Evolutionary conservation across 2,888 invertebrate genomes (phyloP).

Genomic region (Ypsolopha scabrella): DNA sequence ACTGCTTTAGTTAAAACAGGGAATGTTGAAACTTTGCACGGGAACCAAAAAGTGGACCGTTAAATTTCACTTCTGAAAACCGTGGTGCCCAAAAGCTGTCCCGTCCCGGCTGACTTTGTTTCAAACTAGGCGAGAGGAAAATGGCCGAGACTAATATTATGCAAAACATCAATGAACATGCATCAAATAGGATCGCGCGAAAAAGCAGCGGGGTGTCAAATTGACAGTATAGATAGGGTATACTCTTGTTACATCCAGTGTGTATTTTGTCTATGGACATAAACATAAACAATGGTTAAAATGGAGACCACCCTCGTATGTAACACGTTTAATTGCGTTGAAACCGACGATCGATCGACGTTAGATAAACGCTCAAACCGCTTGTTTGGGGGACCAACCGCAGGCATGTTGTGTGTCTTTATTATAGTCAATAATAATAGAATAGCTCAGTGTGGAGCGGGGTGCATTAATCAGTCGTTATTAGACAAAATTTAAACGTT

Average conservation of each 20-base stretch:
- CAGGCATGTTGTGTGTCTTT: constrained; percentile 36
- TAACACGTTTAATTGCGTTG: constrained; percentile 38
- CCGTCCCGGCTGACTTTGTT: constrained; percentile 20
- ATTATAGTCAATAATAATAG: constrained; percentile 36
- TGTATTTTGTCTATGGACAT: constrained; percentile 8
- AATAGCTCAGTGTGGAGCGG: constrained; percentile 27
- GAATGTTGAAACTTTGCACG: constrained; percentile 14
- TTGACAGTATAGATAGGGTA: too few species aligned
- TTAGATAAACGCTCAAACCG: constrained; percentile 33
- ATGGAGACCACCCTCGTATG: constrained; percentile 23
- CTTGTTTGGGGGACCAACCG: constrained; percentile 33
- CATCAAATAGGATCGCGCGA: constrained; percentile 3
- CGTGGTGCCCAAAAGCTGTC: constrained; percentile 7
- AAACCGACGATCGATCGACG: constrained; percentile 39
- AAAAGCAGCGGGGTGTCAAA: constrained; percentile 3
- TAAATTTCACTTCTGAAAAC: constrained; percentile 19
- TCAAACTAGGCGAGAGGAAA: constrained; percentile 13
- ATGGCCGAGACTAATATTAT: constrained; percentile 20
- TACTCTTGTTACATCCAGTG: background rate
- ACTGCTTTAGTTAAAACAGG: constrained; percentile 10
- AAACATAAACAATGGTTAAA: constrained; percentile 13
- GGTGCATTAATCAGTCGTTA: constrained; percentile 21
- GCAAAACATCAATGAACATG: constrained; percentile 10
- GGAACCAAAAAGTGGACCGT: constrained; percentile 20
- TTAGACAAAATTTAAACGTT: constrained; percentile 1